These are phyloP conservation scores for Semnornis frantzii DNA, from an alignment of 2,113 vertebrate genomes.

Conservation along the genomic window DNA sequence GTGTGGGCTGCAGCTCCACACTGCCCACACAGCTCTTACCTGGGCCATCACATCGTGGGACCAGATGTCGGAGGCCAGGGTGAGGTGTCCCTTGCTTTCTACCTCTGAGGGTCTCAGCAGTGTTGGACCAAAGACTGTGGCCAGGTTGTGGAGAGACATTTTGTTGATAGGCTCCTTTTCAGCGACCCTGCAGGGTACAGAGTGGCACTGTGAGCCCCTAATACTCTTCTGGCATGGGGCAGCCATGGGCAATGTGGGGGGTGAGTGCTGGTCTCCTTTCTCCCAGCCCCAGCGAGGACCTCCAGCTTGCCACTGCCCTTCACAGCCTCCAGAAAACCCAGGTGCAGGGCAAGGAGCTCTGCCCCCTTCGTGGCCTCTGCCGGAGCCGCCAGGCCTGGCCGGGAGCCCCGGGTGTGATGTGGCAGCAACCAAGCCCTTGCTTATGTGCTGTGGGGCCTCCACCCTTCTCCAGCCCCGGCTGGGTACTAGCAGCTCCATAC, in stretches of 20 bases:
- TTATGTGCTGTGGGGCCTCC: background rate
- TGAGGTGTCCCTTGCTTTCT: conserved; percentile 91
- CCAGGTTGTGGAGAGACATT: conserved; percentile 99
- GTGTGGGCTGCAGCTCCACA: fast-evolving
- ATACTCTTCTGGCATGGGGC: fast-evolving
- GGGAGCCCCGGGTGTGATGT: conserved; percentile 46
- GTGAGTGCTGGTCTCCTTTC: fast-evolving
- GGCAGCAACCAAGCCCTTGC: conserved; percentile 18
- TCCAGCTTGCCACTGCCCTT: background rate
- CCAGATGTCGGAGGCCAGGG: conserved; percentile 95
- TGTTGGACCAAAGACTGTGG: conserved; percentile 96
- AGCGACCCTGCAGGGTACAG: conserved; percentile 82
- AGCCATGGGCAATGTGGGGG: fast-evolving
- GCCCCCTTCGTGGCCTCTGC: conserved; percentile 27
- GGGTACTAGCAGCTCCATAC: background rate
- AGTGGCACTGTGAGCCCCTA: background rate
- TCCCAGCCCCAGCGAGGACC: background rate
- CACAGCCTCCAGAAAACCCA: background rate
- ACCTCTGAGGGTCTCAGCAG: conserved; percentile 94
- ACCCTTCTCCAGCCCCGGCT: conserved; percentile 57
- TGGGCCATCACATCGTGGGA: conserved; percentile 99
- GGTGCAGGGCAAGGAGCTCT: conserved; percentile 52
- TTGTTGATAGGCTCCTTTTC: conserved; percentile 99
- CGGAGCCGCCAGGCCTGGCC: background rate
- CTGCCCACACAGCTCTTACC: conserved; percentile 70